Evolutionary conservation across 2,797 vertebrate species (phyloP).

Genomic region (Leuciscus waleckii): DNA sequence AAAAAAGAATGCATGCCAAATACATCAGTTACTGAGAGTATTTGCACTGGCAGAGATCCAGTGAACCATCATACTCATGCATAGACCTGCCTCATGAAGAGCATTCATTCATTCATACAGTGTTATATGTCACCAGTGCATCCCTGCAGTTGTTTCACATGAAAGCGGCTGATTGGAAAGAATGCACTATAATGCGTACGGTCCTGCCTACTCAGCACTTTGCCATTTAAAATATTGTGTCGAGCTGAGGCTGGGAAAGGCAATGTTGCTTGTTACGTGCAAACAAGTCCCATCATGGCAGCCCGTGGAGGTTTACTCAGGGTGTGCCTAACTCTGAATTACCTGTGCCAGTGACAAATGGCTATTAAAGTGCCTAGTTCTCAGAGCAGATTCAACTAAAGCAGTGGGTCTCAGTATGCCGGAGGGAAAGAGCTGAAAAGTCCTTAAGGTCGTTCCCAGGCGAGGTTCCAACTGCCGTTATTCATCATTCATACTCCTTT

Average conservation of each 20-base stretch:
- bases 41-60: conserved; percentile 38
- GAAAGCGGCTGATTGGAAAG: conserved; percentile 45
- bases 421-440: conserved; percentile 30
- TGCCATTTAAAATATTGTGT: conserved; percentile 16
- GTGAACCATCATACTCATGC: conserved; percentile 21
- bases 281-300: conserved; percentile 31
- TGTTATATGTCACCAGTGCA: conserved; percentile 30
- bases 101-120: conserved; percentile 32
- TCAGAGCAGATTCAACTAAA: conserved; percentile 31
- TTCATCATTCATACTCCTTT: conserved; percentile 47
- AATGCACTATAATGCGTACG: conserved; percentile 24
- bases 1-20: not conserved
- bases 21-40: conserved; percentile 8
- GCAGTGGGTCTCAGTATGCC: conserved; percentile 16
- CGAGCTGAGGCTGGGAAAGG: conserved; percentile 33
- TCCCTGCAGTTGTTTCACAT: conserved; percentile 19
- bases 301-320: conserved; percentile 39
- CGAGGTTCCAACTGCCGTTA: conserved; percentile 39
- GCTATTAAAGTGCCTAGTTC: conserved; percentile 31
- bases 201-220: conserved; percentile 43
- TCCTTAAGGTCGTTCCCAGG: conserved; percentile 30
- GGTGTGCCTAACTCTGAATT: conserved; percentile 47
- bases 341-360: conserved; percentile 37
- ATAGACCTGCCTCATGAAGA: conserved; percentile 23
- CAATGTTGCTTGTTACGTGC: conserved; percentile 14